These are phyloP conservation scores for Harpagoxenus sublaevis DNA, from an alignment of 2,888 invertebrate genomes.

Conservation along the genomic window DNA sequence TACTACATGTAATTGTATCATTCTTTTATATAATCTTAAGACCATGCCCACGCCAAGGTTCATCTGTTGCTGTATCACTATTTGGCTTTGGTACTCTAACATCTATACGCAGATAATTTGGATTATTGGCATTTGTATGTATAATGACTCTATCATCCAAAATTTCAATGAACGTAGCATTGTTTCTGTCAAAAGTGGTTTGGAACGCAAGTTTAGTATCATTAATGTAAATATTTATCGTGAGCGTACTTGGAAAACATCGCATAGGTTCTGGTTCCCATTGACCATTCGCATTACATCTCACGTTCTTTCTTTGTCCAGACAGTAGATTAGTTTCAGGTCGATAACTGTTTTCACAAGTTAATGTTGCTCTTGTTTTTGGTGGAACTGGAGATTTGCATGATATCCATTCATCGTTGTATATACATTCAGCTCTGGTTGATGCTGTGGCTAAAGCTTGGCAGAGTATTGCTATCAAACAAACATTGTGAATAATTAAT, in stretches of 20 bases:
- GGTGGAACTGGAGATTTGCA: conserved; percentile 74
- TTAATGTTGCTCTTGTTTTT: conserved; percentile 76
- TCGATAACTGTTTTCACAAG: conserved; percentile 79
- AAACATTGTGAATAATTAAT: conserved; percentile 36
- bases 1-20: neutral
- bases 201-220: conserved; percentile 60
- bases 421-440: conserved; percentile 72
- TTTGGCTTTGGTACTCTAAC: conserved; percentile 52
- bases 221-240: conserved; percentile 78
- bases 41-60: neutral
- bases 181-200: conserved; percentile 45
- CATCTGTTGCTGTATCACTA: neutral
- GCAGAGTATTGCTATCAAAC: conserved; percentile 80
- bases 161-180: conserved; percentile 68
- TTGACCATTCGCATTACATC: conserved; percentile 79
- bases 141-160: conserved; percentile 71
- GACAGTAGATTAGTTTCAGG: conserved; percentile 69
- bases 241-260: conserved; percentile 83
- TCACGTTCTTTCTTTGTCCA: conserved; percentile 70
- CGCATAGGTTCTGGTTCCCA: conserved; percentile 83
- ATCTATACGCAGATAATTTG: conserved; percentile 67
- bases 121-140: conserved; percentile 49
- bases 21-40: neutral
- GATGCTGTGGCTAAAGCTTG: conserved; percentile 74
- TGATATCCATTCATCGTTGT: conserved; percentile 69